Evolutionary conservation across 2,797 vertebrate genomes (phyloP), one percentile per base, ranked within the genome.

Genomic region (Pterois miles): DNA sequence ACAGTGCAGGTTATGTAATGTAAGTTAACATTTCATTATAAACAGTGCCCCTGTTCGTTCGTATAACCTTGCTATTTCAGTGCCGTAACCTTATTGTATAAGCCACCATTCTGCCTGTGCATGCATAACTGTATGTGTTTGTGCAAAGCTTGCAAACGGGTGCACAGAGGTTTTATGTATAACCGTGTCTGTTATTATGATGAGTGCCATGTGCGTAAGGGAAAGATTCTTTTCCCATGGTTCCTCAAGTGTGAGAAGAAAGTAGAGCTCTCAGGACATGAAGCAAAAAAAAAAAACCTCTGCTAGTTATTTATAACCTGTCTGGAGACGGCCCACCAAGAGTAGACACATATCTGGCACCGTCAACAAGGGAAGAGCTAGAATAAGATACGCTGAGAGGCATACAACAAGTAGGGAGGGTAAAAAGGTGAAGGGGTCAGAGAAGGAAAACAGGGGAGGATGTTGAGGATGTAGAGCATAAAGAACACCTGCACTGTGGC

Each of bases 151-250:
- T 80, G 78, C 85, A 83, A 78, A 83, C 12, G 3, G 52, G 65
- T 38, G 66, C 81, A 68, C 8, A 11, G 68, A 90, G 74, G 83
- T 87, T 89, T 86, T 83, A 86, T 84, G 89, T 90, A 86, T 80
- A 90, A 82, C 76, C 22, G 56, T 83, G 83, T 82, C 81, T 91
- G 91, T 91, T 91, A 90, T 90, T 90, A 86, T 80, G 82, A 86
- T 81, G 85, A 86, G 86, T 76, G 62, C 87, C 70, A 74, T 89
- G 87, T 94, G 92, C 85, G 89, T 95, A 92, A 93, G 89, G 91
- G 91, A 94, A 95, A 94, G 87, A 94, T 93, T 94, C 70, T 93
- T 93, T 95, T 94, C 94, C 94, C 94, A 94, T 92, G 92, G 88
- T 92, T 94, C 83, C 86, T 90, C 86, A 88, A 93, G 92, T 94